phyloP scores from a whole-genome alignment of 2,113 vertebrate species.

The Dermatemys mawii region DNA sequence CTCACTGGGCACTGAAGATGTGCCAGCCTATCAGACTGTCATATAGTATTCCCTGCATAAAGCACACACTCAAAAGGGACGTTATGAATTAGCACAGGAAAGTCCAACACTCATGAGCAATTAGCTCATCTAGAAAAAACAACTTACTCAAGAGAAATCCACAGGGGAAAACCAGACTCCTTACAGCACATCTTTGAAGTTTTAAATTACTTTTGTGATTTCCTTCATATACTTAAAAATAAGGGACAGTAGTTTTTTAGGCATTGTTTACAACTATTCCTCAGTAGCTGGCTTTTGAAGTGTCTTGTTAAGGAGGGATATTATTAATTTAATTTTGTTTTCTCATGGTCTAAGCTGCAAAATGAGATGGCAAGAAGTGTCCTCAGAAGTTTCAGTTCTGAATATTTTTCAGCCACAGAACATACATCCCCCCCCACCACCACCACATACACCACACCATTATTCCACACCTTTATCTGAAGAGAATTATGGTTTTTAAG shows the following conservation, averaged over 20 bases:
- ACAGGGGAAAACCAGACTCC: background rate
- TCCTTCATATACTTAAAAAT: background rate
- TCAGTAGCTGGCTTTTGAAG: background rate
- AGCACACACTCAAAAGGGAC: background rate
- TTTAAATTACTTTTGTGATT: background rate
- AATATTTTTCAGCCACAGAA: background rate
- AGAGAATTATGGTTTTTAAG: slow-evolving; percentile 72
- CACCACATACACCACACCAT: background rate
- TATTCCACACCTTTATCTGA: slow-evolving; percentile 74
- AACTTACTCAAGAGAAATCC: background rate
- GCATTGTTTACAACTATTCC: background rate
- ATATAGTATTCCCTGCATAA: background rate
- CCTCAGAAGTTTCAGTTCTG: background rate
- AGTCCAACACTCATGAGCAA: background rate
- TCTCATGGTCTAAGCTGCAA: background rate
- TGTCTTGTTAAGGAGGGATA: background rate
- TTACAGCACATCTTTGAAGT: background rate
- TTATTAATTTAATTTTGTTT: background rate
- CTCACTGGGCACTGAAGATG: background rate
- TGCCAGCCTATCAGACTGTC: background rate
- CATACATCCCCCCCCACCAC: background rate
- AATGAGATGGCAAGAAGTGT: background rate
- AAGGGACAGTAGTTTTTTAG: background rate
- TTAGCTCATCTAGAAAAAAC: background rate
- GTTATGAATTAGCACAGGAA: background rate